Base-by-base conservation (phyloP, 2,797 vertebrate genomes). In the Gephyroberyx darwinii region DNA sequence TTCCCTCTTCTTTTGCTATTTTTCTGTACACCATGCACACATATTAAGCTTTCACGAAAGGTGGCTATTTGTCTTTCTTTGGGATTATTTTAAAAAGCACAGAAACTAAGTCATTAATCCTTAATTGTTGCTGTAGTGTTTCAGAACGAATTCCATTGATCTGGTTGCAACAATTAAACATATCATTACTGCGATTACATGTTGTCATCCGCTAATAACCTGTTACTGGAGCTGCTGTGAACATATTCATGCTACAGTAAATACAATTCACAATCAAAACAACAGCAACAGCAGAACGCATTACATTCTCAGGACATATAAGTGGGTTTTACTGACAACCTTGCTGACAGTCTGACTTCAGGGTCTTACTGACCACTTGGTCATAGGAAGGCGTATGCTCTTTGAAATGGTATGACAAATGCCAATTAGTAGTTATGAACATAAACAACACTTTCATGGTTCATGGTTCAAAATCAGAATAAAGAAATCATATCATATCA, bases 181-280 rank as follows among this genome's bases (percentile, higher is more conserved):
- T 74, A 51, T 78, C 33, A 75, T 80, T 77, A 80, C 53, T 74
- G 54, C 82, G 71, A 90, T 89, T 57, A 72, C 78, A 86, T 2
- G 71, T 78, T 78, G 86, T 59, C 60, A 54, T 31, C 39, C 35
- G 33, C 35, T 84, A 86, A 85, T 81, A 68, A 81, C 37, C 69
- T 37, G 81, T 83, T 85, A 69, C 45, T 47, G 41, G 73, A 77
- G 58, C 65, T 74, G 68, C 17, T 17, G 71, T 47, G 48, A 45
- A 72, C 51, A 30, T 61, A 62, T 33, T 65, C 69, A 56, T 72
- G 58, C 52, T 26, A 2, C 52, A 26, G 41, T 43, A 47, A 26
- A 65, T 53, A 37, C 57, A 67, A 47, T 33, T 62, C 35, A 50
- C 10, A 58, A 56, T 20, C 56, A 54, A 14, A 53, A 39, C 54